Evolutionary conservation across 2,888 invertebrate genomes (phyloP).

Genomic region (Melinaea menophilus): DNA sequence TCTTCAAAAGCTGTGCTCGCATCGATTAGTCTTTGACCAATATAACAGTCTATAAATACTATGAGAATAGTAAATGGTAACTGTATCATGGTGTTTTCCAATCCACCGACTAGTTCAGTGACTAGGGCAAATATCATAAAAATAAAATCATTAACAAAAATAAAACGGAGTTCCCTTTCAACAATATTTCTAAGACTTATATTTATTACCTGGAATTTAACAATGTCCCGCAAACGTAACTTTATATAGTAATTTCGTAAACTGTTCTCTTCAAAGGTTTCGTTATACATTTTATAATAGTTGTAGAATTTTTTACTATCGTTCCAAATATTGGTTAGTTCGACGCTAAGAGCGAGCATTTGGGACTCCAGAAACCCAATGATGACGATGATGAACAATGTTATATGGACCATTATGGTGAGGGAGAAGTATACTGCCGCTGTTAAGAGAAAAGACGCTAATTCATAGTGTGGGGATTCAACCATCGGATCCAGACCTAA

Average conservation of each 20-base stretch:
- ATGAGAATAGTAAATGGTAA: constrained; percentile 45
- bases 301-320: constrained; percentile 28
- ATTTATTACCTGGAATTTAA: constrained; percentile 39
- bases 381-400: constrained; percentile 44
- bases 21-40: constrained; percentile 51
- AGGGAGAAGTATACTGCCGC: constrained; percentile 37
- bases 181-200: constrained; percentile 36
- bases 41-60: constrained; percentile 48
- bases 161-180: constrained; percentile 39
- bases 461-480: constrained; percentile 52
- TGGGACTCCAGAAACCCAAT: constrained; percentile 53
- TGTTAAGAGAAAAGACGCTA: constrained; percentile 36
- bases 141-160: constrained; percentile 44
- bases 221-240: constrained; percentile 35
- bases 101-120: constrained; percentile 47
- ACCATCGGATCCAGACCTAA: constrained; percentile 54
- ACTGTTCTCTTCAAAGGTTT: constrained; percentile 2
- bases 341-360: constrained; percentile 47
- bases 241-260: constrained; percentile 32
- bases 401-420: constrained; percentile 44
- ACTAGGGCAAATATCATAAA: constrained; percentile 42
- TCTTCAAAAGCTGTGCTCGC: constrained; percentile 44
- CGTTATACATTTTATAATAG: constrained; percentile 3
- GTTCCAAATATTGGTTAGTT: constrained; percentile 44
- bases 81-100: constrained; percentile 47